Base-by-base conservation (phyloP, 2,113 vertebrate species). In the Psilopsiagon aurifrons region DNA sequence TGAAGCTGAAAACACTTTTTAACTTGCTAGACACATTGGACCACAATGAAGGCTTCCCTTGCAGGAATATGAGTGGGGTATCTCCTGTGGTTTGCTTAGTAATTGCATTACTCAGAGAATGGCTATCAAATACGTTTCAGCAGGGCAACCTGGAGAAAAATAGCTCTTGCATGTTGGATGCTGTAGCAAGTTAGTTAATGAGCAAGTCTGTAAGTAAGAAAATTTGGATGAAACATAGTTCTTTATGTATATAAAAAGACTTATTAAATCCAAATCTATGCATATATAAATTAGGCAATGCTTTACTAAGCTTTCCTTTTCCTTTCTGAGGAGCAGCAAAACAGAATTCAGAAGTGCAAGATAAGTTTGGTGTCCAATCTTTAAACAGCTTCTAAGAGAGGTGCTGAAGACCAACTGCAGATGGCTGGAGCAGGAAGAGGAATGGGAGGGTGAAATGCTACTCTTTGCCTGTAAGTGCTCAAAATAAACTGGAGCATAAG, bases 51-150 rank as follows among this genome's bases (percentile, higher is more conserved):
- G 47, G 16, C 0, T 1, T 43, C 37, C 24, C 28, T 87, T 1
- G 0, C 14, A 33, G 82, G 33, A 52, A n/a, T 4, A 6, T 0
- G 0, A 57, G 33, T 2, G 2, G 44, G 35, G 46, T 31, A 35
- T 51, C 18, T 37, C 29, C 28, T 1, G 1, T 59, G 60, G 52
- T 74, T 68, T 54, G 25, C 46, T 79, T 41, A 20, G 39, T 64
- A n/a, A 52, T 22, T 46, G 78, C 28, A 13, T 52, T 59, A 35
- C 11, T 51, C 22, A 11, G 41, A 28, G 41, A 67, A 73, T 19
- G 11, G 28, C 46, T 62, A 9, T 54, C 35, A 23, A 17, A 35
- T 41, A 28, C 0, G 0, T 28, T 51, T 25, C 29, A 67, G 60
- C 19, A 15, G 82, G 35, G 17, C 41, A 44, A 10, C 62, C 27